These are phyloP conservation scores for Clarias pachynema DNA, from an alignment of 2,797 vertebrate species.

Conservation along the genomic window DNA sequence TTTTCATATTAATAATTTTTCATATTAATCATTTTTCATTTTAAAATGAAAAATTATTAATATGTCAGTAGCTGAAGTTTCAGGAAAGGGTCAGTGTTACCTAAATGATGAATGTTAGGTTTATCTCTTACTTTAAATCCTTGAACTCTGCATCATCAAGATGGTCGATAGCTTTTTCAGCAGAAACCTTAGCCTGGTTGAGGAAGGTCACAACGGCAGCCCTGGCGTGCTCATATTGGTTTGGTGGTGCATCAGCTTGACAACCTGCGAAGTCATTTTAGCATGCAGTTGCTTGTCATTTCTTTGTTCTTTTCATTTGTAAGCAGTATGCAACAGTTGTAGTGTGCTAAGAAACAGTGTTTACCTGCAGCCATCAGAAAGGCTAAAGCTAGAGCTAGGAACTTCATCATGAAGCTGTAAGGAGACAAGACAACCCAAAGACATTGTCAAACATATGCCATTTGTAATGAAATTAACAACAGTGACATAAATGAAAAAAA, in stretches of 20 bases:
- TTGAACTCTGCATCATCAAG: conserved; percentile 77
- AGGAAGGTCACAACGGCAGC: conserved; percentile 72
- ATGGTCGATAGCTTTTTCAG: conserved; percentile 67
- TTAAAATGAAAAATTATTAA: neutral
- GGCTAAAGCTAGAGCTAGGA: conserved; percentile 76
- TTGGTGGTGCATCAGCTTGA: conserved; percentile 77
- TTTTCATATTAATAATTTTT: neutral
- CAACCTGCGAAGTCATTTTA: conserved; percentile 69
- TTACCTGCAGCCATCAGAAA: conserved; percentile 87
- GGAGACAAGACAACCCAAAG: neutral
- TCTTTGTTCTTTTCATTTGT: neutral
- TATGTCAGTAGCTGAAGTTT: neutral
- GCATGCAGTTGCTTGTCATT: neutral
- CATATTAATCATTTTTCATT: no score
- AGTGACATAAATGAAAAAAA: neutral
- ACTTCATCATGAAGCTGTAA: conserved; percentile 82
- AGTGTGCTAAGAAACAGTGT: conserved; percentile 48
- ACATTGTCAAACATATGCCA: neutral
- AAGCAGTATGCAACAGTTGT: neutral
- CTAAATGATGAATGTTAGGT: neutral
- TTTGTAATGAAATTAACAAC: neutral
- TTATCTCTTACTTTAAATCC: conserved; percentile 77
- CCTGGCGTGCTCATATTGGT: conserved; percentile 68
- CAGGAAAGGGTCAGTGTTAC: no score
- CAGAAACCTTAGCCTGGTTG: conserved; percentile 67